Evolutionary conservation across 2,797 vertebrate genomes (phyloP).

Genomic region (Trematomus bernacchii): DNA sequence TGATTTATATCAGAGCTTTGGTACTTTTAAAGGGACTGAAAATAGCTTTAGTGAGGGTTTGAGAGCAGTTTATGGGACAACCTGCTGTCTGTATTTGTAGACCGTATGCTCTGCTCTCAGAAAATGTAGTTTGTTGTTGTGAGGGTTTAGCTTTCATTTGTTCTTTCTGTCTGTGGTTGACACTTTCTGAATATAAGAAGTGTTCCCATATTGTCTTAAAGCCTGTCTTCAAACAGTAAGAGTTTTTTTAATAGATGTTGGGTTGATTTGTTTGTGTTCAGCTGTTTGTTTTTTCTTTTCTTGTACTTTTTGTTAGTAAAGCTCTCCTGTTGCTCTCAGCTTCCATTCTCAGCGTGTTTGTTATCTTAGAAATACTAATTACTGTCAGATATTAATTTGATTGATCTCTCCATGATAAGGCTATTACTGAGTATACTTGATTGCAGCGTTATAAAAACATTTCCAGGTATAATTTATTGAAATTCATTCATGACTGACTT

Average conservation of each 20-base stretch:
- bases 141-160: slow-evolving; percentile 31
- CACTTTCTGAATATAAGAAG: slow-evolving; percentile 30
- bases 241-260: slow-evolving; percentile 8
- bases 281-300: slow-evolving; percentile 9
- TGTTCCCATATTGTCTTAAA: slow-evolving; percentile 42
- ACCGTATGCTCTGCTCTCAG: slow-evolving; percentile 3
- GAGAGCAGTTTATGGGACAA: slow-evolving; percentile 45
- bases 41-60: slow-evolving; percentile 39
- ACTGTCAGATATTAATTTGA: slow-evolving; percentile 29
- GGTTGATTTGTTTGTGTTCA: not conserved
- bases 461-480: slow-evolving; percentile 35
- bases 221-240: slow-evolving; percentile 27
- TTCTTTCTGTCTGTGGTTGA: slow-evolving; percentile 30
- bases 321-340: slow-evolving; percentile 2
- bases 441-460: slow-evolving; percentile 7
- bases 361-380: slow-evolving; percentile 15
- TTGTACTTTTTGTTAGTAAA: not conserved
- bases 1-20: slow-evolving; percentile 54
- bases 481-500: slow-evolving; percentile 12
- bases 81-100: slow-evolving; percentile 24
- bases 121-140: slow-evolving; percentile 37
- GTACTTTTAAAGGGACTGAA: slow-evolving; percentile 45
- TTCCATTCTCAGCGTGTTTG: not conserved
- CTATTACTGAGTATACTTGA: not conserved
- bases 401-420: not conserved